These are phyloP conservation scores for Silurus meridionalis DNA, from an alignment of 2,113 vertebrate genomes.

Conservation along the genomic window DNA sequence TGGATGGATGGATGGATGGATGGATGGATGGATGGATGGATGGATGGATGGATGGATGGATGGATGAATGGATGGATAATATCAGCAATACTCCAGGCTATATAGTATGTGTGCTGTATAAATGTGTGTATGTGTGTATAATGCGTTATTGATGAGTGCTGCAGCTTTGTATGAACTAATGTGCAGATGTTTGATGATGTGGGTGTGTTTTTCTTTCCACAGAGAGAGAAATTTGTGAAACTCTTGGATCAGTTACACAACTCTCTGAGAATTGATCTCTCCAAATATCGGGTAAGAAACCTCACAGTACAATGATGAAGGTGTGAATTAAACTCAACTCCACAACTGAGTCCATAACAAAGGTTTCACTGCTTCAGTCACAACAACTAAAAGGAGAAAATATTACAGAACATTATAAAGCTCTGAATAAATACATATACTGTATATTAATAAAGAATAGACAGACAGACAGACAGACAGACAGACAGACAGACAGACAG, in stretches of 20 bases:
- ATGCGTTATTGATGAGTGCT: neutral
- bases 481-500: neutral
- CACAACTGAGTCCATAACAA: neutral
- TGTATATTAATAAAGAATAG: too few species aligned
- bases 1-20: neutral
- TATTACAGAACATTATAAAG: neutral
- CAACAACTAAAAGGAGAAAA: neutral
- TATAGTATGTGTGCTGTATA: neutral
- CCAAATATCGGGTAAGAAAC: constrained; percentile 92
- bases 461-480: neutral
- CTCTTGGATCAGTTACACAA: constrained; percentile 97
- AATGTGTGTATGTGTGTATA: neutral
- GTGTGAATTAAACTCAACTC: neutral
- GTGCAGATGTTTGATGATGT: neutral
- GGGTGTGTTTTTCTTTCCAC: constrained; percentile 35
- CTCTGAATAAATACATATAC: too few species aligned
- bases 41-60: neutral
- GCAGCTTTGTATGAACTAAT: neutral
- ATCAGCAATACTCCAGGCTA: neutral
- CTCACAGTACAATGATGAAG: neutral
- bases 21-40: neutral
- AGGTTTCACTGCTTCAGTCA: neutral
- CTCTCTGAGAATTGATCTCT: constrained; percentile 95
- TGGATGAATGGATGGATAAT: neutral
- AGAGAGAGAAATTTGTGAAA: constrained; percentile 99